Conservation (phyloP, 1,140 invertebrate species). For the Drosophila nikananu region DNA sequence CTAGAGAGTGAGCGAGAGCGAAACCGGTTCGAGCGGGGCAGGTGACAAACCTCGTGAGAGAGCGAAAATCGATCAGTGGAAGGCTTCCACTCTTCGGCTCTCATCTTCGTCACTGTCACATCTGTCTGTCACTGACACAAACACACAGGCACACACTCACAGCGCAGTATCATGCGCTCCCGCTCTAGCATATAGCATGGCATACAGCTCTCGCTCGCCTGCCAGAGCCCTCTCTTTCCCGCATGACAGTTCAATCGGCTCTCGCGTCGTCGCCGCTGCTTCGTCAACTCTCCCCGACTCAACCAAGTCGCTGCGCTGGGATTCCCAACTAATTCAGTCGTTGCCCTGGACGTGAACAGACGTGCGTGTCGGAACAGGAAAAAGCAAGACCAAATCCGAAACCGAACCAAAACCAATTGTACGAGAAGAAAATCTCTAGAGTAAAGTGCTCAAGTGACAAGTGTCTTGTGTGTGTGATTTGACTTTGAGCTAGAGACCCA, state of each 20-base stretch:
- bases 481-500: background rate
- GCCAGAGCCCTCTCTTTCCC: conserved; percentile 32
- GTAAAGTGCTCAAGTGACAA: conserved; percentile 47
- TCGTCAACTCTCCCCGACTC: conserved; percentile 65
- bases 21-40: conserved; percentile 54
- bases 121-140: conserved; percentile 40
- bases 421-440: conserved; percentile 17
- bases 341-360: conserved; percentile 84
- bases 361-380: conserved; percentile 67
- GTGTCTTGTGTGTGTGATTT: conserved; percentile 34
- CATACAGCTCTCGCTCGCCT: conserved; percentile 4
- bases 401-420: conserved; percentile 13
- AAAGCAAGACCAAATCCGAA: conserved; percentile 28
- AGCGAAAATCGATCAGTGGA: conserved; percentile 43
- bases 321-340: conserved; percentile 84
- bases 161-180: background rate
- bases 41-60: conserved; percentile 51
- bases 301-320: conserved; percentile 31
- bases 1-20: conserved; percentile 46
- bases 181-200: conserved; percentile 6
- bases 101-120: conserved; percentile 76
- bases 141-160: conserved; percentile 9
- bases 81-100: conserved; percentile 31
- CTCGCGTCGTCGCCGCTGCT: conserved; percentile 56
- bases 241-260: conserved; percentile 80